Conservation (phyloP, 1,140 invertebrate species). For the Diachasma alloeum region DNA sequence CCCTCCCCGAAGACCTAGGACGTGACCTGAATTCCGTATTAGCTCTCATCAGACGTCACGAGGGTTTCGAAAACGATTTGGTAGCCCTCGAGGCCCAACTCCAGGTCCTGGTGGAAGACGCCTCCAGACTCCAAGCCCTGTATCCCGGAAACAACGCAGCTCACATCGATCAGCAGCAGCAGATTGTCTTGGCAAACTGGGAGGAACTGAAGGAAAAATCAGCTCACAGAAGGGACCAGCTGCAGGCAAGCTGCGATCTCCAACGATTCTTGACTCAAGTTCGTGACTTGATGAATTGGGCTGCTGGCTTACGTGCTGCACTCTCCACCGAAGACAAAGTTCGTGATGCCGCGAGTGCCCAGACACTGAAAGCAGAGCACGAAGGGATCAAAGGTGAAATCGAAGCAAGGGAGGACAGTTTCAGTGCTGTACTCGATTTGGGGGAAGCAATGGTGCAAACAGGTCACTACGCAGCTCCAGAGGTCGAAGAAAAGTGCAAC, state of each 20-base stretch:
- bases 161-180: constrained; percentile 85
- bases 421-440: constrained; percentile 79
- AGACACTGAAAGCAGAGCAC: constrained; percentile 88
- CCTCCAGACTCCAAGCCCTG: constrained; percentile 81
- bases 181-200: constrained; percentile 88
- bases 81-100: constrained; percentile 93
- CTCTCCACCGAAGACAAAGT: constrained; percentile 86
- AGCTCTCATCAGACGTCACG: constrained; percentile 84
- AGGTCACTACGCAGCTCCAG: constrained; percentile 83
- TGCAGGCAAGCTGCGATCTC: constrained; percentile 88
- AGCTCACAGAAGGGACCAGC: constrained; percentile 77
- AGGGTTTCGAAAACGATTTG: constrained; percentile 95
- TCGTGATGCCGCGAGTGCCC: constrained; percentile 85
- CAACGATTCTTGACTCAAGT: constrained; percentile 84
- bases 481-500: constrained; percentile 82
- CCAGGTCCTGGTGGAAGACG: constrained; percentile 91
- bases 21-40: constrained; percentile 89
- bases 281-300: constrained; percentile 90
- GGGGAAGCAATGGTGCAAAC: constrained; percentile 86
- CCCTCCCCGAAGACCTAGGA: constrained; percentile 85
- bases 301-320: constrained; percentile 78
- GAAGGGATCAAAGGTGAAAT: constrained; percentile 93
- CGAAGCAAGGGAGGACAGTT: constrained; percentile 90
- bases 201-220: constrained; percentile 84
- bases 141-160: constrained; percentile 94